These are phyloP conservation scores for Periophthalmus modestus DNA, from an alignment of 2,113 vertebrate species.

Conservation along the genomic window DNA sequence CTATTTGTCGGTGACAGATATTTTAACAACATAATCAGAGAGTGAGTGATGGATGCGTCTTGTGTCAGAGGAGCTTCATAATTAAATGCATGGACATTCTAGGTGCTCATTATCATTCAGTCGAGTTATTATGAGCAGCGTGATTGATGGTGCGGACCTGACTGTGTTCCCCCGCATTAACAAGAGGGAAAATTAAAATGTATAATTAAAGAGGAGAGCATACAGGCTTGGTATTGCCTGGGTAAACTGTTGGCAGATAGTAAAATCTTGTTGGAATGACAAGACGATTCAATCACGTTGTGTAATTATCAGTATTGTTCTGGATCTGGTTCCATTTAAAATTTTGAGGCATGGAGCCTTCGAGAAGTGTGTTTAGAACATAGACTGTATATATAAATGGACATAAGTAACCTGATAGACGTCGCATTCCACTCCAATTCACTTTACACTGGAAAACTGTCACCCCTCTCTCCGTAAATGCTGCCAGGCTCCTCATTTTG, in stretches of 20 bases:
- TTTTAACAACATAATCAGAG: slow-evolving; percentile 20
- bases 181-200: slow-evolving; percentile 51
- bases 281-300: too few relatives aligned
- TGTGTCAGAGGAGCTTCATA: slow-evolving; percentile 46
- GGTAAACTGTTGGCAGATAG: slow-evolving; percentile 38
- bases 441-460: too few relatives aligned
- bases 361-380: too few relatives aligned
- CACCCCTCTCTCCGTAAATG: too few relatives aligned
- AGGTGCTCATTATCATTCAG: slow-evolving; percentile 53
- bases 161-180: slow-evolving; percentile 55
- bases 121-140: slow-evolving; percentile 44
- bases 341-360: too few relatives aligned
- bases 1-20: slow-evolving; percentile 1
- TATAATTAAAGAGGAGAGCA: slow-evolving; percentile 43
- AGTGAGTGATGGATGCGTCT: slow-evolving; percentile 40
- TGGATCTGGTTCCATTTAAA: too few relatives aligned
- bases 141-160: slow-evolving; percentile 59
- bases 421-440: too few relatives aligned
- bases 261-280: slow-evolving; percentile 11
- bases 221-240: slow-evolving; percentile 25
- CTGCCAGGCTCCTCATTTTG: too few relatives aligned
- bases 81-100: slow-evolving; percentile 57
- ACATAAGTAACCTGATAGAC: too few relatives aligned
- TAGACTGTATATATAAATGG: too few relatives aligned
- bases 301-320: too few relatives aligned